Evolutionary conservation across 2,113 vertebrate genomes (phyloP).

Genomic region (Barnardius zonarius): DNA sequence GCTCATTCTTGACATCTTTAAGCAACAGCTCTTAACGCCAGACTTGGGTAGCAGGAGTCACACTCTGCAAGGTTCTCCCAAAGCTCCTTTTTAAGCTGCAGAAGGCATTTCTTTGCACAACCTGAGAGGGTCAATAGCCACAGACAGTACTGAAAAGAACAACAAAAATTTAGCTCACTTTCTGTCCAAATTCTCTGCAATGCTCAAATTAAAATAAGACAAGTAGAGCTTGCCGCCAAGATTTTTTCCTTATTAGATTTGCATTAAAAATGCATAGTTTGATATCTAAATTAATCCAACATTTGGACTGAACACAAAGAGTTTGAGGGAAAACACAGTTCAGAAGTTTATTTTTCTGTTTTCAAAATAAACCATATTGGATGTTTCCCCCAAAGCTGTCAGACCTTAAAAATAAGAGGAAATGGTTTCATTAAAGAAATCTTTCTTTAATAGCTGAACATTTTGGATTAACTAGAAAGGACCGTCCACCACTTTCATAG

Average conservation of each 20-base stretch:
- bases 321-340: background rate
- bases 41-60: background rate
- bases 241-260: background rate
- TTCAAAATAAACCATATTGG: background rate
- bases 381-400: background rate
- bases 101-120: background rate
- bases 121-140: background rate
- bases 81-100: background rate
- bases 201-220: background rate
- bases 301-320: background rate
- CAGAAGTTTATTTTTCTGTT: background rate
- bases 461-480: constrained; percentile 19
- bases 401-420: background rate
- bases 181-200: background rate
- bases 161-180: background rate
- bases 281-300: background rate
- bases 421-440: background rate
- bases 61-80: background rate
- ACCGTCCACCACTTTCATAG: background rate
- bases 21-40: background rate
- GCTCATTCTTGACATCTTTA: background rate
- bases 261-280: background rate
- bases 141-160: background rate
- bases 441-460: background rate
- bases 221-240: background rate